A percentile compares a stretch with the other conserved stretches of the same genome.
These are phyloP conservation scores for Oncorhynchus masou DNA, from an alignment of 2,113 vertebrate species.

Conservation along the genomic window DNA sequence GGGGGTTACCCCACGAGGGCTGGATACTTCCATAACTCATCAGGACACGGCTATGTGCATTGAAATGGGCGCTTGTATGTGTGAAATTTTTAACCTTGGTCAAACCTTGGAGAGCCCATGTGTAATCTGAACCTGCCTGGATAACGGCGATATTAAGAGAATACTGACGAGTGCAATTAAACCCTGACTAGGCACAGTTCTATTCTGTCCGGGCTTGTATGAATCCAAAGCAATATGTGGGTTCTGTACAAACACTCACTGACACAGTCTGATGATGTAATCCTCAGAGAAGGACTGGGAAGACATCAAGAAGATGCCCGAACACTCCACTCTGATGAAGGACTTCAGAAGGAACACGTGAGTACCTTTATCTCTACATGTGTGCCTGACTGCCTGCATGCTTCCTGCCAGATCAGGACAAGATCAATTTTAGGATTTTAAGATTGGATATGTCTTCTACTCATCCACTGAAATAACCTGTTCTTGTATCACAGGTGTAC, in stretches of 20 bases:
- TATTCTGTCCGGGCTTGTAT: too few species aligned
- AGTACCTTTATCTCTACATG: constrained; percentile 60
- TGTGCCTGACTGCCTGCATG: not conserved
- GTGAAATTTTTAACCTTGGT: too few species aligned
- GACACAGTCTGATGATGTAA: constrained; percentile 17
- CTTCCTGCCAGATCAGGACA: not conserved
- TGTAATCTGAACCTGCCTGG: too few species aligned
- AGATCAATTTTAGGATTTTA: not conserved
- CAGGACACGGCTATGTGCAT: too few species aligned
- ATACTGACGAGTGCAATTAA: too few species aligned
- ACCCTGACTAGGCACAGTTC: too few species aligned
- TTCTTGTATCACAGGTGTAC: not conserved
- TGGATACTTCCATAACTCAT: too few species aligned
- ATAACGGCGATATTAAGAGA: too few species aligned
- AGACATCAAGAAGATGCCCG: constrained; percentile 99
- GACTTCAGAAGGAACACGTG: constrained; percentile 99
- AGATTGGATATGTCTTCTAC: not conserved
- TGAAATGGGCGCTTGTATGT: too few species aligned
- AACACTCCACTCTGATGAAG: constrained; percentile 99
- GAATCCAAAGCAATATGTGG: too few species aligned
- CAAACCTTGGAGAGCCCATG: too few species aligned
- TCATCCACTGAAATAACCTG: not conserved
- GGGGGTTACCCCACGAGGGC: too few species aligned
- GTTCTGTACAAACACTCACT: constrained; percentile 4
- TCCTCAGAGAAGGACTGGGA: constrained; percentile 98